Conservation (phyloP, 2,113 vertebrate genomes). For the Rhinichthys klamathensis region DNA sequence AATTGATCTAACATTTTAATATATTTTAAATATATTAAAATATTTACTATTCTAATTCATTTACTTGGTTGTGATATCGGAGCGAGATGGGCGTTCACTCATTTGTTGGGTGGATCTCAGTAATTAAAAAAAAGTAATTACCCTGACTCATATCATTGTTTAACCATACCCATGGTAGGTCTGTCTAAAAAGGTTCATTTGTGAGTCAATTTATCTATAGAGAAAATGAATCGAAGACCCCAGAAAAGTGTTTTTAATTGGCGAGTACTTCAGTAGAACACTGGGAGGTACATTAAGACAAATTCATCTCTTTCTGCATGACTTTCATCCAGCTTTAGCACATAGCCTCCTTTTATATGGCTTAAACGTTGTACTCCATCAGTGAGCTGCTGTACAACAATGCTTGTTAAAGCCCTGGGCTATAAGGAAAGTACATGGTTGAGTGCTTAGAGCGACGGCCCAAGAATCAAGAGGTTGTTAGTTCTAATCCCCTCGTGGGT, state of each 20-base stretch:
- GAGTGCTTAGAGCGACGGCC: conserved; percentile 23
- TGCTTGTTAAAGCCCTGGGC: conserved; percentile 27
- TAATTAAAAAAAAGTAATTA: neutral
- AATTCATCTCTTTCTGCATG: neutral
- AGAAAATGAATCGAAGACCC: neutral
- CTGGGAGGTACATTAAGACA: neutral
- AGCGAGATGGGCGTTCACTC: too few species aligned
- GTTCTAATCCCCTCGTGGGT: conserved; percentile 47
- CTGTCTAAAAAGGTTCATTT: neutral
- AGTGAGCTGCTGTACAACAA: conserved; percentile 6
- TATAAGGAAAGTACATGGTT: conserved; percentile 22
- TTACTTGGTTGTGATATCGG: too few species aligned
- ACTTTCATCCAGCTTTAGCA: conserved; percentile 22
- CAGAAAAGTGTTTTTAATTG: neutral
- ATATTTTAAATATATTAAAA: too few species aligned
- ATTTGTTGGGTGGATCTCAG: too few species aligned
- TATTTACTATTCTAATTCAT: too few species aligned
- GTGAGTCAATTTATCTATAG: too few species aligned
- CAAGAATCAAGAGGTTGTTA: conserved; percentile 41
- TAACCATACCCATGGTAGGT: neutral
- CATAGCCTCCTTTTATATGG: neutral
- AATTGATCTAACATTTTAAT: too few species aligned
- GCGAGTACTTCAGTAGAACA: neutral
- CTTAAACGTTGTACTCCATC: conserved; percentile 10
- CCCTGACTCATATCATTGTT: neutral